Percentiles rank a stretch among this genome's conserved stretches.
These are phyloP conservation scores for Astreopora myriophthalma DNA, from an alignment of 64 coral and sea anemone species.

Conservation along the genomic window DNA sequence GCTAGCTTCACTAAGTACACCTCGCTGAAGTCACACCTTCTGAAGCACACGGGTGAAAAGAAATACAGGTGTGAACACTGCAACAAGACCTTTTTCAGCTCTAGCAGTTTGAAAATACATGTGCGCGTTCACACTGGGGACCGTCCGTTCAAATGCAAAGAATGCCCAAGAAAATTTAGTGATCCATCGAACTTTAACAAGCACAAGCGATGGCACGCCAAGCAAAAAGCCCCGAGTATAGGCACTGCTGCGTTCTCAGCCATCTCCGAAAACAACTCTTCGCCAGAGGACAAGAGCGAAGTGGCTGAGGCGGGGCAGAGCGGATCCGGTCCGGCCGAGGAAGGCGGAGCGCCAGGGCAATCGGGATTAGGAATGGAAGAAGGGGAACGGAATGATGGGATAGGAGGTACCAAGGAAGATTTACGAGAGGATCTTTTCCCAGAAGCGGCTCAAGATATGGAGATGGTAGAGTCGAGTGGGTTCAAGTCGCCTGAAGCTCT, in stretches of 20 bases:
- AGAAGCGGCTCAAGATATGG: constrained; percentile 20
- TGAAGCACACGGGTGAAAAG: constrained; percentile 95
- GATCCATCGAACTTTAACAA: constrained; percentile 99
- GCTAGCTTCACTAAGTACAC: constrained; percentile 88
- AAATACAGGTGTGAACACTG: constrained; percentile 97
- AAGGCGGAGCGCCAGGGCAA: neutral
- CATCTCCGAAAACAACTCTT: constrained; percentile 37
- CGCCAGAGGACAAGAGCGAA: constrained; percentile 31
- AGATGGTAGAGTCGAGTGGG: constrained; percentile 37
- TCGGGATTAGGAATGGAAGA: neutral
- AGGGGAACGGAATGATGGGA: neutral
- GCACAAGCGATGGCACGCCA: constrained; percentile 94
- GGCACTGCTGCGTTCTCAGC: neutral
- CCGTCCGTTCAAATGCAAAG: constrained; percentile 96
- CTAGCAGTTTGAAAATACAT: constrained; percentile 97
- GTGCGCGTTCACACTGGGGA: constrained; percentile 95
- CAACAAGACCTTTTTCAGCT: constrained; percentile 95
- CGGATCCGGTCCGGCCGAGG: neutral
- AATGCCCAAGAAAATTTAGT: constrained; percentile 94
- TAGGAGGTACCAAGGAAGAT: neutral
- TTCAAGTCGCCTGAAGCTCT: constrained; percentile 66
- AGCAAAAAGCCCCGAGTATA: constrained; percentile 69
- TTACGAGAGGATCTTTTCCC: constrained; percentile 54
- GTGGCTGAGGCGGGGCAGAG: neutral
- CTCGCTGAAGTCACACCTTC: constrained; percentile 89